Evolutionary conservation across 2,888 invertebrate genomes (phyloP).

Genomic region (Papilio demoleus): DNA sequence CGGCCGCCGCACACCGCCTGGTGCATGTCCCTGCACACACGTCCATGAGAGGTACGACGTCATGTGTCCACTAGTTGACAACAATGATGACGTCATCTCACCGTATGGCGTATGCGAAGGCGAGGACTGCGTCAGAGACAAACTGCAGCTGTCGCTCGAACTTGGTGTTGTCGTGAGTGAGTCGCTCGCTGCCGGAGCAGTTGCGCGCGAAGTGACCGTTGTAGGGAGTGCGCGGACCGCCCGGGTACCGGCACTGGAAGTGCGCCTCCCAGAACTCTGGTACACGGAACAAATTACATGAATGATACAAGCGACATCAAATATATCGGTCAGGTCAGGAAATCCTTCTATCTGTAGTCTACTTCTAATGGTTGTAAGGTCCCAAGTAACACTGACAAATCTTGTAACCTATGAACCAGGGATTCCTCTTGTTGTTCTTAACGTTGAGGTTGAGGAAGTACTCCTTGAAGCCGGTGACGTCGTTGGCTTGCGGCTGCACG

Average conservation of each 20-base stretch:
- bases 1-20: constrained; percentile 88
- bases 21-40: constrained; percentile 90
- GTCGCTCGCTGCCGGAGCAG: constrained; percentile 91
- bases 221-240: constrained; percentile 91
- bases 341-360: too few species aligned
- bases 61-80: too few species aligned
- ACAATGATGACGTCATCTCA: constrained; percentile 51
- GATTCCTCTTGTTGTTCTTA: constrained; percentile 94
- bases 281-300: background rate
- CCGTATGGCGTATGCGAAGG: constrained; percentile 94
- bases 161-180: constrained; percentile 73
- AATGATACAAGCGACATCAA: background rate
- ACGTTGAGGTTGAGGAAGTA: constrained; percentile 94
- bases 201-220: constrained; percentile 86
- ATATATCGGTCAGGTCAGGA: too few species aligned
- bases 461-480: constrained; percentile 92
- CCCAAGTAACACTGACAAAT: too few species aligned
- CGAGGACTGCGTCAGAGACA: constrained; percentile 97
- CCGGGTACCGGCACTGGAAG: constrained; percentile 93
- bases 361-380: too few species aligned
- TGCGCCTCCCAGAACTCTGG: constrained; percentile 97
- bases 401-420: constrained; percentile 95
- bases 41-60: too few species aligned
- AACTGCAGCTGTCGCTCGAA: constrained; percentile 98
- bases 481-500: constrained; percentile 96